These are phyloP conservation scores for Machimus rusticus DNA, from an alignment of 2,888 invertebrate species.

Conservation along the genomic window DNA sequence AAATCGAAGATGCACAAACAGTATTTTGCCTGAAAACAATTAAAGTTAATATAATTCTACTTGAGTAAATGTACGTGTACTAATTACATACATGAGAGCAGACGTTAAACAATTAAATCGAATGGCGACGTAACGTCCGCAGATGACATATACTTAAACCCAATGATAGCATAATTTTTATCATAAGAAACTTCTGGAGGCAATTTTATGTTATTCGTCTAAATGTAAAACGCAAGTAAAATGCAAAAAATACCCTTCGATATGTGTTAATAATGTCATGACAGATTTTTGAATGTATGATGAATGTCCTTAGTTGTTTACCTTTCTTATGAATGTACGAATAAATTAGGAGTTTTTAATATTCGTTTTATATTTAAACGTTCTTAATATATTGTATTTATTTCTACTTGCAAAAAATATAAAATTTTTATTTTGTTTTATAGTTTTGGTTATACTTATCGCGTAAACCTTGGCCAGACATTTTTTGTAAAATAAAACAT, in stretches of 20 bases:
- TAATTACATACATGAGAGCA: conserved; percentile 8
- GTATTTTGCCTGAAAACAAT: conserved; percentile 39
- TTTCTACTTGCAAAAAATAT: conserved; percentile 12
- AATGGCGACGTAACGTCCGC: not conserved
- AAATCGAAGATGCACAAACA: conserved; percentile 40
- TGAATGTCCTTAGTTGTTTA: conserved; percentile 11
- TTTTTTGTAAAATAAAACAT: conserved; percentile 33
- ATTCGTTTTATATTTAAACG: conserved; percentile 27
- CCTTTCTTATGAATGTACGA: conserved; percentile 1
- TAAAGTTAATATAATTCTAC: conserved; percentile 9
- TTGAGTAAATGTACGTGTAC: conserved; percentile 1
- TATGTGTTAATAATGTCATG: conserved; percentile 28
- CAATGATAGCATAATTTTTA: conserved; percentile 33
- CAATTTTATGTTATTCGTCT: conserved; percentile 21
- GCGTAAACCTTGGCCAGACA: conserved; percentile 1
- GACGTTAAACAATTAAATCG: not conserved
- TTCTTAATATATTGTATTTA: conserved; percentile 34
- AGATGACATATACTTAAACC: conserved; percentile 21
- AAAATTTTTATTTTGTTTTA: conserved; percentile 1
- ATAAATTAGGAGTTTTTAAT: not conserved
- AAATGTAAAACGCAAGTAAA: not conserved
- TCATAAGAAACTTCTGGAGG: conserved; percentile 21
- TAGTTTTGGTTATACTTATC: conserved; percentile 10
- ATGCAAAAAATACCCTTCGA: not conserved
- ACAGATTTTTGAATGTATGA: conserved; percentile 25